Evolutionary conservation across 64 coral and sea anemone species (phyloP).

Genomic region (Pocillopora damicornis): DNA sequence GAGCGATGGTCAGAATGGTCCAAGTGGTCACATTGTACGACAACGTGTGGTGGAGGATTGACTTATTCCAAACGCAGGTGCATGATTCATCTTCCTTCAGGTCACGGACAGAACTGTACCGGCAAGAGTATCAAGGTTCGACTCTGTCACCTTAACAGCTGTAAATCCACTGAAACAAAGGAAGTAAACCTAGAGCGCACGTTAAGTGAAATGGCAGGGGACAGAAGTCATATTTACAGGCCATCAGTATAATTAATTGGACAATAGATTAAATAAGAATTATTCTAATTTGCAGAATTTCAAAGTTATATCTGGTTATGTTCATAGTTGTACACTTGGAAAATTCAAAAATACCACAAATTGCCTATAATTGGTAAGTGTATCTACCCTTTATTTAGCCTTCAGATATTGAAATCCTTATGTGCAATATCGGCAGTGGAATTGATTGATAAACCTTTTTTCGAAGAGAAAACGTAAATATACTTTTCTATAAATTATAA

Average conservation of each 20-base stretch:
- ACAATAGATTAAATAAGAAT: too few relatives aligned
- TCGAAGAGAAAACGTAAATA: too few relatives aligned
- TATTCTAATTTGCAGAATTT: too few relatives aligned
- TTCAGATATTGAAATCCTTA: too few relatives aligned
- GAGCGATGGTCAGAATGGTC: conserved; percentile 16
- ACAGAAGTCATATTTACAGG: background rate
- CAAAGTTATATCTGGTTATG: too few relatives aligned
- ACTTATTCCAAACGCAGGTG: conserved; percentile 3
- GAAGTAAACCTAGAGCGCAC: conserved; percentile 5
- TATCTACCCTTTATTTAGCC: too few relatives aligned
- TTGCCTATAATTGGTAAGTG: too few relatives aligned
- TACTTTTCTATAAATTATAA: too few relatives aligned
- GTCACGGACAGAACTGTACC: background rate
- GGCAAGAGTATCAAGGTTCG: background rate
- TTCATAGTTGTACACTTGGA: too few relatives aligned
- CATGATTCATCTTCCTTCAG: background rate
- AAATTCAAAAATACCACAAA: too few relatives aligned
- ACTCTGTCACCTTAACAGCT: conserved; percentile 6
- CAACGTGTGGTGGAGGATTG: conserved; percentile 8
- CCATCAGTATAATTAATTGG: background rate
- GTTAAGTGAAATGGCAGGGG: background rate
- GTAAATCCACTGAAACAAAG: background rate
- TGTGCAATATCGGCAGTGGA: too few relatives aligned
- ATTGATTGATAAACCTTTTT: too few relatives aligned
- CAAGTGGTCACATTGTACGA: background rate